phyloP scores from a whole-genome alignment of 2,797 vertebrate genomes.

The Acomys russatus region DNA sequence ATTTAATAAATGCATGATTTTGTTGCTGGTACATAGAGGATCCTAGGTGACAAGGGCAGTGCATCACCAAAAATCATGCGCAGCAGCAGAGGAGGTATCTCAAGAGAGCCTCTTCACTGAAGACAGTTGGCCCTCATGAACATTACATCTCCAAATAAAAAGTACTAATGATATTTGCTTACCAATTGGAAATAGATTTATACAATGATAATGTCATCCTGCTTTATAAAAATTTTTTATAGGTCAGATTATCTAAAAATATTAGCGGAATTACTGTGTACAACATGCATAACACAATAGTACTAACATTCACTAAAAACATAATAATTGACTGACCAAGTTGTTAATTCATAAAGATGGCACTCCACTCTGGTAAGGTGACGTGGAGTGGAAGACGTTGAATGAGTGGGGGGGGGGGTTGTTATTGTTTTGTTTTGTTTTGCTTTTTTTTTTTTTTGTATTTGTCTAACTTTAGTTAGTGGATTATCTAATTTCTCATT shows the following conservation, averaged over 20 bases:
- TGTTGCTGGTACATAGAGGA: background rate
- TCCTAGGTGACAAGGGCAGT: background rate
- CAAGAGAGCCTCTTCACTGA: background rate
- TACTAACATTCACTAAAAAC: background rate
- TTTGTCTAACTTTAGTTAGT: background rate
- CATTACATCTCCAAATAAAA: background rate
- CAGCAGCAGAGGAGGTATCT: background rate
- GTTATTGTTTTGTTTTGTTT: accelerated
- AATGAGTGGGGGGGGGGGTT: background rate
- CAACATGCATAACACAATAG: background rate
- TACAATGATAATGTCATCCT: background rate
- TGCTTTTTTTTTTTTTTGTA: background rate
- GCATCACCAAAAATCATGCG: background rate
- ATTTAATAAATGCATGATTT: background rate
- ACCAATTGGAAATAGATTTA: background rate
- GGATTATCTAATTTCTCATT: background rate
- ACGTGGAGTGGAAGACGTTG: background rate
- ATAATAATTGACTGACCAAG: background rate
- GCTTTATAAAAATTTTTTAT: background rate
- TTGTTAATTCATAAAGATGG: background rate
- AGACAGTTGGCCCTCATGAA: background rate
- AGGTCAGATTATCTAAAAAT: background rate
- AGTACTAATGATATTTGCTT: background rate
- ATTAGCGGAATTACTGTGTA: conserved; percentile 4
- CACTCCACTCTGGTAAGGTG: background rate